Evolutionary conservation across 2,797 vertebrate genomes (phyloP).

Genomic region (Etheostoma nigrum): DNA sequence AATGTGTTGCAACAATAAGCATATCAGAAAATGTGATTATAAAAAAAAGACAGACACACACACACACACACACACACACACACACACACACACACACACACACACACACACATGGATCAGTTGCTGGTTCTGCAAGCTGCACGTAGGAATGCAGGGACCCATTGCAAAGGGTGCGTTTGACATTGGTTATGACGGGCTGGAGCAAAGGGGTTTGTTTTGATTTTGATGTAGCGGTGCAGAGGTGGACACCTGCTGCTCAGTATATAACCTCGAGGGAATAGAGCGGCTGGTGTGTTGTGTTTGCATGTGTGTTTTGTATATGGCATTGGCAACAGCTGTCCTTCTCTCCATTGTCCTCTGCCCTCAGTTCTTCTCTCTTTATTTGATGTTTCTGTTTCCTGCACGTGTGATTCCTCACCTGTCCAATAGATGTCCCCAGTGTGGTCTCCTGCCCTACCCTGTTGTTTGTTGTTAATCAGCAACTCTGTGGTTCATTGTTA

Average conservation of each 20-base stretch:
- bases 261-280: not conserved
- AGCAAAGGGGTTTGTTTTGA: conserved; percentile 22
- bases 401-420: conserved; percentile 19
- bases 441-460: conserved; percentile 8
- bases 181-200: not conserved
- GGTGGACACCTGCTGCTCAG: conserved; percentile 15
- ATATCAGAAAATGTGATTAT: no score
- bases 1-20: no score
- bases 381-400: not conserved
- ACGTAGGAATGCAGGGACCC: not conserved
- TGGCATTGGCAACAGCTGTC: not conserved
- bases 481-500: no score
- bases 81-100: not conserved
- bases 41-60: not conserved
- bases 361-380: not conserved
- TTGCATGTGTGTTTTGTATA: not conserved
- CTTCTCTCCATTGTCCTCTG: not conserved
- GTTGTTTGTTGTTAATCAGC: not conserved
- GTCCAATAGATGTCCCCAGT: conserved; percentile 14
- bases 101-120: not conserved
- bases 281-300: conserved; percentile 22
- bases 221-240: conserved; percentile 4
- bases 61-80: not conserved
- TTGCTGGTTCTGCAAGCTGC: conserved; percentile 1
- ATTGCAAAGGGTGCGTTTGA: conserved; percentile 4